phyloP scores from a whole-genome alignment of 2,113 vertebrate genomes.

The Tursiops truncatus region DNA sequence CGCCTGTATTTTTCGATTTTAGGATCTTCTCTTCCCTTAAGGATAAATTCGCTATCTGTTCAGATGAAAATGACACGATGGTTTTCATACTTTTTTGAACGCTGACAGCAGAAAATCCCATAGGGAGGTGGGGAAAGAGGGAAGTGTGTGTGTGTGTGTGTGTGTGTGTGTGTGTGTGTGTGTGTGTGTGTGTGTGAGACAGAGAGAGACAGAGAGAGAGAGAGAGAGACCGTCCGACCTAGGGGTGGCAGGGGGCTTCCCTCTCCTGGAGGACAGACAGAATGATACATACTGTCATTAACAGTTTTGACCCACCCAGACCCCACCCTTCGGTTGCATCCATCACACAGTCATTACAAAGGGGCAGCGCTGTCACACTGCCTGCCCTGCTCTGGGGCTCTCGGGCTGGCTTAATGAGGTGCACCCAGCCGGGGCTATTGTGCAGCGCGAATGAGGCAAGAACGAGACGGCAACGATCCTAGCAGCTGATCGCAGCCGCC shows the following conservation, averaged over 20 bases:
- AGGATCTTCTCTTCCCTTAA: background rate
- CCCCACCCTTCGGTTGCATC: conserved; percentile 75
- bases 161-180: background rate
- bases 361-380: conserved; percentile 65
- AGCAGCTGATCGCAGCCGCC: conserved; percentile 57
- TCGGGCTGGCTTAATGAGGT: conserved; percentile 66
- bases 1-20: background rate
- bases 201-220: background rate
- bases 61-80: background rate
- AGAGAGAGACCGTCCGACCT: background rate
- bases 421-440: conserved; percentile 73
- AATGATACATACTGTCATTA: conserved; percentile 71
- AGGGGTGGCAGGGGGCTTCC: conserved; percentile 42
- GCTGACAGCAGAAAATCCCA: background rate
- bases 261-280: conserved; percentile 53
- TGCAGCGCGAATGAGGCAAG: conserved; percentile 55
- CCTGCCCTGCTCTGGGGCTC: conserved; percentile 66
- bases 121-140: background rate
- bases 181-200: background rate
- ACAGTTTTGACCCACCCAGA: conserved; percentile 74
- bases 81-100: conserved; percentile 36
- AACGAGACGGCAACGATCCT: conserved; percentile 10
- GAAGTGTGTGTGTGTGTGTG: background rate
- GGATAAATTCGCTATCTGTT: background rate
- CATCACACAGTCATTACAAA: conserved; percentile 72